Percentiles rank a stretch among this genome's conserved stretches.
Evolutionary conservation across 92 coral and sea anemone species (phyloP).

Genomic region (Muricea muricata): DNA sequence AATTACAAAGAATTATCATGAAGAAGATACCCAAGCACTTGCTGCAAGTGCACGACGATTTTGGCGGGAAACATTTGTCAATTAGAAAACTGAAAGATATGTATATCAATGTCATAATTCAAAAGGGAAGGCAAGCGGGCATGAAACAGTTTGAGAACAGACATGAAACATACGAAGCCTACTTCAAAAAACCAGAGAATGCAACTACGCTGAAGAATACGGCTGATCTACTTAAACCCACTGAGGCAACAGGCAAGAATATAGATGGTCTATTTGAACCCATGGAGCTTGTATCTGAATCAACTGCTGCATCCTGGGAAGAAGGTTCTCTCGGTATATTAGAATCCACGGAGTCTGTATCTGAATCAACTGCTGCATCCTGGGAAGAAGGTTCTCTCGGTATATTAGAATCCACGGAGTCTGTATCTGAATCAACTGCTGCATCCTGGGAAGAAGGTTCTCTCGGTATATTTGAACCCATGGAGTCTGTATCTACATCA

Average conservation of each 20-base stretch:
- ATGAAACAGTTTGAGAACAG: not conserved
- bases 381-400: too few species aligned
- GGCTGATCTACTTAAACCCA: not conserved
- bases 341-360: too few species aligned
- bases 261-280: too few species aligned
- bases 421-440: too few species aligned
- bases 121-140: not conserved
- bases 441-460: too few species aligned
- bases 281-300: too few species aligned
- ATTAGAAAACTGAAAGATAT: constrained; percentile 14
- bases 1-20: not conserved
- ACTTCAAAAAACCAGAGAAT: not conserved
- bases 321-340: too few species aligned
- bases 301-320: too few species aligned
- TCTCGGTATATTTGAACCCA: too few species aligned
- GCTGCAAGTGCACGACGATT: not conserved
- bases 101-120: constrained; percentile 7
- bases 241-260: not conserved
- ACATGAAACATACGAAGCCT: not conserved
- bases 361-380: too few species aligned
- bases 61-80: not conserved
- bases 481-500: too few species aligned
- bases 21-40: not conserved
- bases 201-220: not conserved
- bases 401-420: too few species aligned